Percentiles rank a stretch among this genome's conserved stretches.
Evolutionary conservation across 2,888 invertebrate genomes (phyloP).

Genomic region (Coleophora flavipennella): DNA sequence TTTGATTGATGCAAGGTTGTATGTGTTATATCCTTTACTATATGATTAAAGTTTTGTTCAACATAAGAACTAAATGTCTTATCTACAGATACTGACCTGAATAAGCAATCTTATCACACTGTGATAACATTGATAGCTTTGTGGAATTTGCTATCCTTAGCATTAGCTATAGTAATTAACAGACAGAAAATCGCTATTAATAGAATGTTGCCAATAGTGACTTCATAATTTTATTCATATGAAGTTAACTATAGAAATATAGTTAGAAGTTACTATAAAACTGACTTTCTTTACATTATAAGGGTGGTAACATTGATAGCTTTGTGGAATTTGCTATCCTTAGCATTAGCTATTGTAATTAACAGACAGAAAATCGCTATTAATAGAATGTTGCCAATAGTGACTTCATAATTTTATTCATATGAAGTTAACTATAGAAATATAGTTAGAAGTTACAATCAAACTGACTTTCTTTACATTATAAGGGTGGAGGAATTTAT

Average conservation of each 20-base stretch:
- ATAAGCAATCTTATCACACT: slow-evolving; percentile 46
- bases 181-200: slow-evolving; percentile 3
- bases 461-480: too few relatives aligned
- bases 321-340: slow-evolving; percentile 6
- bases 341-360: slow-evolving; percentile 6
- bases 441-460: too few relatives aligned
- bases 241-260: too few relatives aligned
- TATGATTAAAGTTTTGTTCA: background rate
- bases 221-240: slow-evolving; percentile 3
- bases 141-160: slow-evolving; percentile 7
- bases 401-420: slow-evolving; percentile 5
- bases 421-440: too few relatives aligned
- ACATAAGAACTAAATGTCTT: slow-evolving; percentile 14
- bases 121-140: slow-evolving; percentile 29
- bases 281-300: too few relatives aligned
- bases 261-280: too few relatives aligned
- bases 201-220: background rate
- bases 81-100: slow-evolving; percentile 63
- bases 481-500: too few relatives aligned
- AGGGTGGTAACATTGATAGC: slow-evolving; percentile 32
- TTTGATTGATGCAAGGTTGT: slow-evolving; percentile 16
- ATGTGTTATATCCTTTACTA: slow-evolving; percentile 10
- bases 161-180: slow-evolving; percentile 6
- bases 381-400: background rate
- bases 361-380: slow-evolving; percentile 3